phyloP scores from a whole-genome alignment of 2,113 vertebrate species.

The Sylvietta virens region DNA sequence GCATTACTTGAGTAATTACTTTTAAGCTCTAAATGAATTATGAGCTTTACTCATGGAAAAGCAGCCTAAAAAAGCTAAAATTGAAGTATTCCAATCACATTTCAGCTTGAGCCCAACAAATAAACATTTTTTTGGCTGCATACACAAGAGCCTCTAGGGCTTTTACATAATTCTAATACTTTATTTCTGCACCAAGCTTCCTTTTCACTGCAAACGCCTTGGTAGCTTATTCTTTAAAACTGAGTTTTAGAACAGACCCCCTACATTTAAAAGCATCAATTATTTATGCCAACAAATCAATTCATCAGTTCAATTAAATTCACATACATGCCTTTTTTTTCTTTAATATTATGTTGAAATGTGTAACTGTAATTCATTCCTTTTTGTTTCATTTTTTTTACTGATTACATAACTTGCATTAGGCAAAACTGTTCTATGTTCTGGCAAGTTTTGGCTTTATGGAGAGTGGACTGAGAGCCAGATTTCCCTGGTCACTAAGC shows the following conservation, averaged over 20 bases:
- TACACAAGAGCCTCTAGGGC: neutral
- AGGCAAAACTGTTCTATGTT: neutral
- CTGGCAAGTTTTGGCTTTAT: neutral
- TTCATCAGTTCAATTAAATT: neutral
- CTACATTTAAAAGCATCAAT: neutral
- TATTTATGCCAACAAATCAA: neutral
- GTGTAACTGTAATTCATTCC: accelerated
- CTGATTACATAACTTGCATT: neutral
- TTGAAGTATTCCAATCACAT: neutral
- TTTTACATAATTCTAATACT: neutral
- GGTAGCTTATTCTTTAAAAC: neutral
- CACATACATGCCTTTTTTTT: neutral
- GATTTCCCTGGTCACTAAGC: neutral
- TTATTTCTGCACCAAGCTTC: neutral
- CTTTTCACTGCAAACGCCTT: neutral
- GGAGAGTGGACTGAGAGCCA: neutral
- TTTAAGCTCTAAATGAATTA: neutral
- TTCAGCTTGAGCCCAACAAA: neutral
- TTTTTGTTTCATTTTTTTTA: neutral
- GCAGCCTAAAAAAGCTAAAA: neutral
- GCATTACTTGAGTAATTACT: neutral
- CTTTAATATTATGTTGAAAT: neutral
- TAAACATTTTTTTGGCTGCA: neutral
- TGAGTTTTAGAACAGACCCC: constrained; percentile 3
- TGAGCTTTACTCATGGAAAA: neutral